Evolutionary conservation across 1,140 invertebrate genomes (phyloP).

Genomic region (Periplaneta americana): DNA sequence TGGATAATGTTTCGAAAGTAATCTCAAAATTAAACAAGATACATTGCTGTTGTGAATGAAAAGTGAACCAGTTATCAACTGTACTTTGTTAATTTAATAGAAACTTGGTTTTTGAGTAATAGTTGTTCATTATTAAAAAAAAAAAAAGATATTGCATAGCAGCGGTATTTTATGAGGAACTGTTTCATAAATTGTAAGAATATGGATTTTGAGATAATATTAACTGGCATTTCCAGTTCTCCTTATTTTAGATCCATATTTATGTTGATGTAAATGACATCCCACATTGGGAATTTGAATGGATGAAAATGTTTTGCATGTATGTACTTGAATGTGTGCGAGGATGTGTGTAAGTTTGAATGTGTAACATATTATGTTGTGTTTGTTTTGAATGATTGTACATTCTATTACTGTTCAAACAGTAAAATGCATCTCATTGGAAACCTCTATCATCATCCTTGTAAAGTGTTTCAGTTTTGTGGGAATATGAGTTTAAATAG

Average conservation of each 20-base stretch:
- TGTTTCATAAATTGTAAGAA: slow-evolving; percentile 11
- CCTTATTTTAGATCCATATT: slow-evolving; percentile 13
- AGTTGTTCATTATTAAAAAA: neutral
- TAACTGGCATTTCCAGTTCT: neutral
- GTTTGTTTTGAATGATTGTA: slow-evolving; percentile 1
- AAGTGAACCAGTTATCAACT: neutral
- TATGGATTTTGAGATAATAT: slow-evolving; percentile 2
- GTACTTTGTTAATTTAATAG: neutral
- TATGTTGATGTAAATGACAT: slow-evolving; percentile 10
- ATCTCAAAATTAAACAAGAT: neutral
- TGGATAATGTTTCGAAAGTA: neutral
- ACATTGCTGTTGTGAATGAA: neutral
- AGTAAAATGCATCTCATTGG: slow-evolving; percentile 11
- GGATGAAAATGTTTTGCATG: slow-evolving; percentile 2
- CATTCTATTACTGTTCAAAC: slow-evolving; percentile 13
- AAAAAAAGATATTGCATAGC: neutral
- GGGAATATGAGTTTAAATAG: slow-evolving; percentile 2
- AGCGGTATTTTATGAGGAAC: slow-evolving; percentile 13
- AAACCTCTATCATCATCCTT: neutral
- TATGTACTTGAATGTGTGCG: slow-evolving; percentile 10
- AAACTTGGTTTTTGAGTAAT: neutral
- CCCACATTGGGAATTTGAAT: slow-evolving; percentile 20
- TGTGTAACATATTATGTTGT: slow-evolving; percentile 10
- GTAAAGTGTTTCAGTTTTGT: slow-evolving; percentile 4
- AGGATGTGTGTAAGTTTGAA: slow-evolving; percentile 8